Base-by-base conservation (phyloP, 2,888 invertebrate genomes). In the Allygus modestus region DNA sequence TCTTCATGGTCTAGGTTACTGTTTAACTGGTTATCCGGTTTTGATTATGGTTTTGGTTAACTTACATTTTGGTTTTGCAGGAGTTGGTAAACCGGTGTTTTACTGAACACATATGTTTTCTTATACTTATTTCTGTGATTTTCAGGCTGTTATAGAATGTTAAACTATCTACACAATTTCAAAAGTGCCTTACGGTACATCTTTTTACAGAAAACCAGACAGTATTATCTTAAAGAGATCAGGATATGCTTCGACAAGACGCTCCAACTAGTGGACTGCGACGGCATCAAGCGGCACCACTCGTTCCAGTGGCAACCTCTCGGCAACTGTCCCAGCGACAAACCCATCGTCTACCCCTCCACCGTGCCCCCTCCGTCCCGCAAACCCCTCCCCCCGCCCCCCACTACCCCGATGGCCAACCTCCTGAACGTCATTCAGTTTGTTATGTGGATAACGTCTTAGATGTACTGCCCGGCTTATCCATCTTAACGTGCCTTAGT, bases 241-340 rank as follows among this genome's bases (percentile, higher is more conserved):
- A 91, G 95, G 26, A 92, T 96, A 79, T 97, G 96, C 88, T 94
- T 96, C 87, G 92, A 94, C 88, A 96, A 95, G 89, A 89, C 90
- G 0, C 89, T 96, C 26, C 89, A 92, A 51, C 89, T 95, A 20
- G 91, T 93, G 1, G 92, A 95, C 89, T 96, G 96, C 89, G 93
- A 95, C 89, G 93, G 93, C 12, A 91, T 93, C 0, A 89, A 23
- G 15, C n/a, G 51, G 28, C 54, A 37, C n/a, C 54, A 23, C n/a
- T 20, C 20, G 23, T 54, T 79, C 79, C 79, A 23, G 7, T 79
- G 79, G 79, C 31, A 51, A 11, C 79, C 79, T 15, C 23, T 28
- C 20, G 79, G 79, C 17, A 86, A 87, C 83, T 87, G 87, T 46
- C 86, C 87, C n/a, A 20, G 79, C 12, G 75, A 86, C 58, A 77